A percentile compares a stretch with the other conserved stretches of the same genome.
phyloP scores from a whole-genome alignment of 2,797 vertebrate species.

The Phataginus tetradactyla region DNA sequence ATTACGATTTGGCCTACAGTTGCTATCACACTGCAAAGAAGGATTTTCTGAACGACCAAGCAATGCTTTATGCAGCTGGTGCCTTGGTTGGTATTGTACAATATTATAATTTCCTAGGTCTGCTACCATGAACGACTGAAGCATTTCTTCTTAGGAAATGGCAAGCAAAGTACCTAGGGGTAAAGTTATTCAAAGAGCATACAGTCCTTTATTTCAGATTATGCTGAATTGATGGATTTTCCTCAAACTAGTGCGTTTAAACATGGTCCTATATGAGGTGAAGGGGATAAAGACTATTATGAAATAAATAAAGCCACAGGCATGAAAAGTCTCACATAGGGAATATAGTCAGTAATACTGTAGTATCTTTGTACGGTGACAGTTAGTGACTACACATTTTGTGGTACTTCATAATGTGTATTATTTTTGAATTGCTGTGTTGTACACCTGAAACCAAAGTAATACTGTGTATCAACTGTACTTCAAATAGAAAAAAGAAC shows the following conservation, averaged over 20 bases:
- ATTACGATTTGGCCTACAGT: slow-evolving; percentile 98
- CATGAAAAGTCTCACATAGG: too few relatives aligned
- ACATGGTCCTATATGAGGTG: neutral
- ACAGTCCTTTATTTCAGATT: slow-evolving; percentile 13
- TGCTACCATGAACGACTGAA: neutral
- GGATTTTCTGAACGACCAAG: slow-evolving; percentile 98
- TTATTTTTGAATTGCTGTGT: too few relatives aligned
- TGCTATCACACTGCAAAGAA: slow-evolving; percentile 99
- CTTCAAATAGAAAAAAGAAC: neutral
- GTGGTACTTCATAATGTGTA: too few relatives aligned
- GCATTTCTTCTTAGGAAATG: neutral
- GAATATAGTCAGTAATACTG: too few relatives aligned
- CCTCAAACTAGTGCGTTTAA: slow-evolving; percentile 25
- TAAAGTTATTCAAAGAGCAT: slow-evolving; percentile 7
- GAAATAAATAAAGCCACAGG: too few relatives aligned
- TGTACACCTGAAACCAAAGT: too few relatives aligned
- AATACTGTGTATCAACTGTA: too few relatives aligned
- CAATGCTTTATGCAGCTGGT: slow-evolving; percentile 98
- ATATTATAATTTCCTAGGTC: neutral
- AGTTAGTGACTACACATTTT: too few relatives aligned
- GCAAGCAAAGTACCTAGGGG: neutral
- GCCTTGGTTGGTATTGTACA: slow-evolving; percentile 91
- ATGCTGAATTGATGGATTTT: neutral
- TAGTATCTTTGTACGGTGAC: too few relatives aligned
- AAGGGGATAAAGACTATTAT: too few relatives aligned